phyloP scores from a whole-genome alignment of 2,797 vertebrate genomes.

The Otus scops region DNA sequence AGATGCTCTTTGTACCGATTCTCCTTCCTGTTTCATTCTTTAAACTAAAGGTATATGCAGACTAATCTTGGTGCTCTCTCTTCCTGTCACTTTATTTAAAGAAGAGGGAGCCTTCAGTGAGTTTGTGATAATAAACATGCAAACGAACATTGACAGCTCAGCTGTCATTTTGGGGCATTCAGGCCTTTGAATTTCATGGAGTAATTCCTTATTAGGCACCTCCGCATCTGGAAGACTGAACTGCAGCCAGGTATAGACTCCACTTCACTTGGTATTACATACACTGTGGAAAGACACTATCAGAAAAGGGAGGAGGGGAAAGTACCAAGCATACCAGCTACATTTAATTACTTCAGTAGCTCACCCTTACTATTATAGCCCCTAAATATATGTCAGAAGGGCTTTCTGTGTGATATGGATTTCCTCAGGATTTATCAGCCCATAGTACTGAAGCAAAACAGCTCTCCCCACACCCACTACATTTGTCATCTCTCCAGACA shows the following conservation, averaged over 20 bases:
- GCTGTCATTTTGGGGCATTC: neutral
- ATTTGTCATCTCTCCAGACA: neutral
- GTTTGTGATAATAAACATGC: neutral
- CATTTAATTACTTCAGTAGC: neutral
- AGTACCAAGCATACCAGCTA: neutral
- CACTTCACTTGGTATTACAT: neutral
- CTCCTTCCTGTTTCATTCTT: neutral
- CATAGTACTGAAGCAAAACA: neutral
- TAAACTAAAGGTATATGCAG: neutral
- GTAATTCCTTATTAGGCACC: neutral
- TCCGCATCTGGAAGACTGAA: neutral
- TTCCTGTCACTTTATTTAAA: neutral
- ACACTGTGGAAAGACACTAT: neutral
- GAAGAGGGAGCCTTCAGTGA: neutral
- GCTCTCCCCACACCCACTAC: neutral
- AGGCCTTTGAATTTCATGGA: neutral
- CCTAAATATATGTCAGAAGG: neutral
- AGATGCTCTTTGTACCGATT: neutral
- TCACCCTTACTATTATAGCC: neutral
- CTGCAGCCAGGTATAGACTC: neutral
- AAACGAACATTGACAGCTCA: neutral
- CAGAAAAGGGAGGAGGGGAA: fast-evolving
- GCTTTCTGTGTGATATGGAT: neutral
- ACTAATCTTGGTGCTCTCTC: neutral
- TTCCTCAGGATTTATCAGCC: neutral